Evolutionary conservation across 37 sponge, comb jelly and placozoan species (phyloP).

Genomic region (Geodia barretti): DNA sequence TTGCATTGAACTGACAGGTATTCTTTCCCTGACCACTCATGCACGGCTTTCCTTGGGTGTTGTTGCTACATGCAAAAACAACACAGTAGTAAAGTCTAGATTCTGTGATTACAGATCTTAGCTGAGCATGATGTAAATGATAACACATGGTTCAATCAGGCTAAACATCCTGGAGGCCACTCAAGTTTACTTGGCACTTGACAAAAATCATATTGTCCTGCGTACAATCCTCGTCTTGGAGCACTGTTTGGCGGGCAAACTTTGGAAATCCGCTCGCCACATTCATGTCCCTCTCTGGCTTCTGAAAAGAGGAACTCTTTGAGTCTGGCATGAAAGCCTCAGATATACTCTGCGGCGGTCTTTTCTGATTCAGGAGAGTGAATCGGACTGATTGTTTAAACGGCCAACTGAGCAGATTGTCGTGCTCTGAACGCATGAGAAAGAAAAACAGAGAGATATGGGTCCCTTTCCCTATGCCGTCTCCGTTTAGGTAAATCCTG

Average conservation of each 20-base stretch:
- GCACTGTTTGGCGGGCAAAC: conserved; percentile 39
- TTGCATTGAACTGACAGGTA: too few species aligned
- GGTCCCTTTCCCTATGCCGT: conserved; percentile 66
- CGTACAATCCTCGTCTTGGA: background rate
- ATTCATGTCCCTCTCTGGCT: conserved; percentile 45
- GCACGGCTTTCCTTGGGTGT: too few species aligned
- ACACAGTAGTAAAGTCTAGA: too few species aligned
- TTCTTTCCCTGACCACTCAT: too few species aligned
- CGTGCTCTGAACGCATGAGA: conserved; percentile 71
- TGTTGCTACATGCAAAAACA: too few species aligned
- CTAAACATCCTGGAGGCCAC: background rate
- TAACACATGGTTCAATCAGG: too few species aligned
- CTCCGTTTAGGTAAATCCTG: conserved; percentile 65
- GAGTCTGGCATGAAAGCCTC: conserved; percentile 52
- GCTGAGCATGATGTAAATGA: too few species aligned
- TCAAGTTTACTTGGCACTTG: background rate
- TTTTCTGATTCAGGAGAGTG: conserved; percentile 50
- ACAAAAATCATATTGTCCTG: background rate
- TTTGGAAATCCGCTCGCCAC: conserved; percentile 63
- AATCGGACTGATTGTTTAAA: conserved; percentile 59
- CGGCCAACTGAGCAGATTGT: conserved; percentile 55
- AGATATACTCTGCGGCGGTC: conserved; percentile 10
- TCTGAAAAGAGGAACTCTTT: conserved; percentile 37
- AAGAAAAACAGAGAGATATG: conserved; percentile 65
- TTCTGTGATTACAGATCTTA: too few species aligned